phyloP scores from a whole-genome alignment of 2,797 vertebrate species.

The Phalanger gymnotis region DNA sequence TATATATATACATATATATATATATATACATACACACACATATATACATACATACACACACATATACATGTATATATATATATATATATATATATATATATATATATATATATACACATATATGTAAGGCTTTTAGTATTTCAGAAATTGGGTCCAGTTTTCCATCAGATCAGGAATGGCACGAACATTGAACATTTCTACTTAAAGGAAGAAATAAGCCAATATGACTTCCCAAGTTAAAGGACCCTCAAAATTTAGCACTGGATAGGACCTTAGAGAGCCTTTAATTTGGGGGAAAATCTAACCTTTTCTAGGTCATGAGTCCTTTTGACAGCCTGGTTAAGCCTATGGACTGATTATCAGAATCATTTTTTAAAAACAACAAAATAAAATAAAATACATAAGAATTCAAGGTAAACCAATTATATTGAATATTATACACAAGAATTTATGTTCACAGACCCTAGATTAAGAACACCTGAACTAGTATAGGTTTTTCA shows the following conservation, averaged over 20 bases:
- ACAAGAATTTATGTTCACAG: background rate
- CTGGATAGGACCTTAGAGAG: background rate
- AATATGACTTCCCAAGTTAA: background rate
- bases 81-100: no score
- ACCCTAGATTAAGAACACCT: background rate
- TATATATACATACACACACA: no score
- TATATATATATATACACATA: no score
- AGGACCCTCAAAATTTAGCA: background rate
- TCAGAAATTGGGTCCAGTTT: background rate
- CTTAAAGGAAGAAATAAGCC: background rate
- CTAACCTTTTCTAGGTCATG: background rate
- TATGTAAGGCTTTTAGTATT: background rate
- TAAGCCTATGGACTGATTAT: background rate
- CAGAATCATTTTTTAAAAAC: background rate
- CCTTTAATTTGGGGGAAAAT: background rate
- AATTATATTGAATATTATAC: background rate
- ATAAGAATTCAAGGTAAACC: background rate
- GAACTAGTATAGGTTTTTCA: background rate
- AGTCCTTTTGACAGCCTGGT: background rate
- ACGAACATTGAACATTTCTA: background rate
- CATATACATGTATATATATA: no score
- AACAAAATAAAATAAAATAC: background rate
- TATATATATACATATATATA: no score
- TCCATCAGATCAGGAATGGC: fast-evolving
- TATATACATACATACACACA: no score